These are phyloP conservation scores for Miniopterus natalensis DNA, from an alignment of 2,113 vertebrate genomes.

Conservation along the genomic window DNA sequence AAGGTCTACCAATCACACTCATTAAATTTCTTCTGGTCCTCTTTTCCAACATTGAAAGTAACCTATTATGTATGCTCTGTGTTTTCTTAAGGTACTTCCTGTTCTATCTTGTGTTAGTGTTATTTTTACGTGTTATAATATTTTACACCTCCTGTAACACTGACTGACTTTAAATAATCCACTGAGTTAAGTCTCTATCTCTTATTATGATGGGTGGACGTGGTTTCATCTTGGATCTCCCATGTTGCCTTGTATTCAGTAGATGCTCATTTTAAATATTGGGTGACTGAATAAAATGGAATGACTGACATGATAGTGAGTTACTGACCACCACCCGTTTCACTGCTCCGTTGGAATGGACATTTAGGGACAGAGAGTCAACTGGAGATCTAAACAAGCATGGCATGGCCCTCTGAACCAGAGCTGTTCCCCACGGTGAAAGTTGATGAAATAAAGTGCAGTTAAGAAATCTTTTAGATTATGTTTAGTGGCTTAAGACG, in stretches of 20 bases:
- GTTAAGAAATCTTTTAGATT: neutral
- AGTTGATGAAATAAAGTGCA: neutral
- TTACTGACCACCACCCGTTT: neutral
- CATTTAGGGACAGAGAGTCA: neutral
- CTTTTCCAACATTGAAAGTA: neutral
- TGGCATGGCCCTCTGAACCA: neutral
- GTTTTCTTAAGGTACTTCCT: neutral
- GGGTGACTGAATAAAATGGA: neutral
- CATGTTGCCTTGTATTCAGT: neutral
- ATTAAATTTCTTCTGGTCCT: neutral
- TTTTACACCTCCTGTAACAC: neutral
- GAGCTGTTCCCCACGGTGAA: neutral
- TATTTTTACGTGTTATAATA: neutral
- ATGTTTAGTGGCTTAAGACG: neutral
- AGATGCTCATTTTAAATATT: neutral
- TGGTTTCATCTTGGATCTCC: neutral
- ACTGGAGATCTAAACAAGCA: neutral
- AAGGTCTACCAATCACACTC: neutral
- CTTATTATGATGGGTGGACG: neutral
- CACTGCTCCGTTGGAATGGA: neutral
- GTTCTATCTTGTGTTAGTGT: neutral
- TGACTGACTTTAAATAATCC: neutral
- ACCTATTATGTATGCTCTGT: neutral
- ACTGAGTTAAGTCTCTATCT: neutral
- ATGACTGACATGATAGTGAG: too few species aligned